phyloP scores from a whole-genome alignment of 2,113 vertebrate species.

The Nesogale talazaci region DNA sequence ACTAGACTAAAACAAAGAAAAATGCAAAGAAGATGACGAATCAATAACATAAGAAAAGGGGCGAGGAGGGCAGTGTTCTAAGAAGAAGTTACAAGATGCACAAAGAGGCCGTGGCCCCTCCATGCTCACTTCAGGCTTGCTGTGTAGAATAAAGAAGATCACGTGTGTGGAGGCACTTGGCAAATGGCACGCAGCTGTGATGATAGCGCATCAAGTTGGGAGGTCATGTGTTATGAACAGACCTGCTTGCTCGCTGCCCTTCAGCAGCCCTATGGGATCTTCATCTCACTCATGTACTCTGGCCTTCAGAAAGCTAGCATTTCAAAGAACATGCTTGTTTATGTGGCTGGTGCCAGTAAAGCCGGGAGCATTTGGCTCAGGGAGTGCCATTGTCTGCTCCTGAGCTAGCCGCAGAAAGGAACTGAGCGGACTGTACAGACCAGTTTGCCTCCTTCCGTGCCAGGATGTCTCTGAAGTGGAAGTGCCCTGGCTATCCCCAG shows the following conservation, averaged over 20 bases:
- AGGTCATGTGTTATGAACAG: not conserved
- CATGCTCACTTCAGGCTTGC: not conserved
- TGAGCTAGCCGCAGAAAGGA: conserved; percentile 27
- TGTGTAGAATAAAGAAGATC: not conserved
- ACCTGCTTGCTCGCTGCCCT: not conserved
- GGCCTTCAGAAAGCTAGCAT: conserved; percentile 21
- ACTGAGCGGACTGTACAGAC: not conserved
- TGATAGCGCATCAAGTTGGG: not conserved
- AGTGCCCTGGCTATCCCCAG: conserved; percentile 1
- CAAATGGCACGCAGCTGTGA: not conserved
- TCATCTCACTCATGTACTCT: not conserved
- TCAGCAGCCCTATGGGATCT: not conserved
- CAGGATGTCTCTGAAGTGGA: conserved; percentile 54
- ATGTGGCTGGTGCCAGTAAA: not conserved
- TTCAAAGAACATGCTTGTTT: conserved; percentile 51
- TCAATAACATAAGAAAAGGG: conserved; percentile 42
- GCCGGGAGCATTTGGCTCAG: conserved; percentile 51
- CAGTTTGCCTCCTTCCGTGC: conserved; percentile 44
- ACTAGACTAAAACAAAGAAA: conserved; percentile 43
- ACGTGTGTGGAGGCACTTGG: not conserved
- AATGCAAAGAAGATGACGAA: conserved; percentile 48
- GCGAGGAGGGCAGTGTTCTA: conserved; percentile 38
- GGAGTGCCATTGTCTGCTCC: conserved; percentile 14
- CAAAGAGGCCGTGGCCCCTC: conserved; percentile 4
- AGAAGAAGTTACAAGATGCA: conserved; percentile 10